Percentiles rank a stretch among this genome's conserved stretches.
phyloP scores from a whole-genome alignment of 2,797 vertebrate species.

The Furcifer pardalis region DNA sequence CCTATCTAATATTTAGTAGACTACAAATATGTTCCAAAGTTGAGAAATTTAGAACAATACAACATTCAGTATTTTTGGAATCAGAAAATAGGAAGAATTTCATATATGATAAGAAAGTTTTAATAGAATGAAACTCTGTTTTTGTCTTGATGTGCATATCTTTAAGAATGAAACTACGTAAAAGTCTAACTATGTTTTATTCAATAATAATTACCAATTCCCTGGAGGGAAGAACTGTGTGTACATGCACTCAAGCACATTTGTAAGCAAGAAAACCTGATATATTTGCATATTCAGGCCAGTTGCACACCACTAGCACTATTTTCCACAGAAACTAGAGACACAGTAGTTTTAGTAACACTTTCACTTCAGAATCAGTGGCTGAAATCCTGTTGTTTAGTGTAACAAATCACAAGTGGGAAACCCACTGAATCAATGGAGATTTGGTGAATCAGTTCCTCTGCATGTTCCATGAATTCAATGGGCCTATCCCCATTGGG shows the following conservation, averaged over 20 bases:
- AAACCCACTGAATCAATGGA: too few species aligned
- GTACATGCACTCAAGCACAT: neutral
- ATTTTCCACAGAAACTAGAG: slow-evolving; percentile 54
- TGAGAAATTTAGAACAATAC: neutral
- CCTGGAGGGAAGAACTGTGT: too few species aligned
- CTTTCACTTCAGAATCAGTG: slow-evolving; percentile 30
- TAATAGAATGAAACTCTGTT: neutral
- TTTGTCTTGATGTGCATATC: neutral
- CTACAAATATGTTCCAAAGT: neutral
- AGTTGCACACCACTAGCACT: neutral
- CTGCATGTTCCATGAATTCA: slow-evolving; percentile 35
- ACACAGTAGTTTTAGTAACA: slow-evolving; percentile 40
- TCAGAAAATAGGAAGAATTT: neutral
- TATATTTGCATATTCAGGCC: slow-evolving; percentile 36
- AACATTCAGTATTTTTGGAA: neutral
- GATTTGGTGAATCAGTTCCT: too few species aligned
- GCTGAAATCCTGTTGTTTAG: neutral
- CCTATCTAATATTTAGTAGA: neutral
- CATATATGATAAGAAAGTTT: neutral
- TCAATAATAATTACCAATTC: neutral
- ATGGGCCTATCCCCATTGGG: too few species aligned
- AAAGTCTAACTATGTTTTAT: neutral
- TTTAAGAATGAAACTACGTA: neutral
- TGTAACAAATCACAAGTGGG: too few species aligned
- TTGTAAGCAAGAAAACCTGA: slow-evolving; percentile 16